phyloP scores from a whole-genome alignment of 37 sponge, comb jelly and placozoan species.

The Beroe forskalii region DNA sequence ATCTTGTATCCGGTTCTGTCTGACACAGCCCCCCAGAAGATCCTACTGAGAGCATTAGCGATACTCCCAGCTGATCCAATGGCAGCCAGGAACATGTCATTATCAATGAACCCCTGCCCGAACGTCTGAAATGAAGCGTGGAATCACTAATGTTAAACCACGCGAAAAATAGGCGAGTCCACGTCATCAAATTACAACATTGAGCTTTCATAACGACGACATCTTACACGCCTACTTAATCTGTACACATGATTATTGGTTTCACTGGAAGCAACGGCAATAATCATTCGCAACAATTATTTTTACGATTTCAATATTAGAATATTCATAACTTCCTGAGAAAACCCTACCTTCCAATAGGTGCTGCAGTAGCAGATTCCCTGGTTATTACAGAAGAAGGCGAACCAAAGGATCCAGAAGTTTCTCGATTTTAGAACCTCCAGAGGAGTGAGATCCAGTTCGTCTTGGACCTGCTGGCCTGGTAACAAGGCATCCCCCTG shows the following conservation, averaged over 20 bases:
- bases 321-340: no score
- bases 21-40: constrained; percentile 17
- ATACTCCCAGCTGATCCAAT: constrained; percentile 57
- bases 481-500: background rate
- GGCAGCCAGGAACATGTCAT: constrained; percentile 52
- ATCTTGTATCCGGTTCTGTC: constrained; percentile 43
- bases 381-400: constrained; percentile 70
- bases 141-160: no score
- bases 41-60: constrained; percentile 37
- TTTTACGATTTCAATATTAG: no score
- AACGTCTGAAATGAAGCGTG: background rate
- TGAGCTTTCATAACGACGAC: no score
- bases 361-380: constrained; percentile 69
- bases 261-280: no score
- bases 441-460: constrained; percentile 66
- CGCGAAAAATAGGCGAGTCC: no score
- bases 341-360: constrained; percentile 73
- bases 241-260: no score
- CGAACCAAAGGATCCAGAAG: constrained; percentile 83
- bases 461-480: background rate
- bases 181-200: no score
- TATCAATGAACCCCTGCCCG: constrained; percentile 8
- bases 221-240: no score
- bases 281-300: no score
- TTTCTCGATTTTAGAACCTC: constrained; percentile 69